Base-by-base conservation (phyloP, 2,113 vertebrate genomes). In the Alligator sinensis region DNA sequence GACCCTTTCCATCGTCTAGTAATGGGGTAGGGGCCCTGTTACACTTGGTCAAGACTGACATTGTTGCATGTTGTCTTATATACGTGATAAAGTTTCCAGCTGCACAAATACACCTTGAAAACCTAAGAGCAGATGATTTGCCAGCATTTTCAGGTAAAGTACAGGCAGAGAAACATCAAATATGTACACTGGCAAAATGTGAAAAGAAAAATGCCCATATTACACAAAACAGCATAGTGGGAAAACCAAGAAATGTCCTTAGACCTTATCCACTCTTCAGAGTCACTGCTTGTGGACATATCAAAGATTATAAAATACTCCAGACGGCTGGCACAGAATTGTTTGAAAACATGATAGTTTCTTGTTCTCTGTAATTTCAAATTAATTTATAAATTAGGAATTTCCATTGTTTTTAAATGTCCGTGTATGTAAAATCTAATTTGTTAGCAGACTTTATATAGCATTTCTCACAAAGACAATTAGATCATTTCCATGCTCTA, bases 401-500 rank as follows among this genome's bases (percentile, higher is more conserved):
- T 81, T 92, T 95, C 94, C 91, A 70, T 38, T 89, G 96, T 75
- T 75, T 85, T 28, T 61, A 95, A 96, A 91, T 87, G 81, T 86
- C 90, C 91, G 81, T 87, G 85, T 47, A 80, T 84, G 83, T 92
- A 94, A 96, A 96, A 92, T 80, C 77, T 77, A 58, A 88, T 91
- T 81, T 77, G 94, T 89, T 95, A 96, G 91, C 87, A 93, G 87
- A 96, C 6, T 54, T 93, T 96, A 94, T 93, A 95, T 13, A 91
- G 88, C 34, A 22, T 92, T 94, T 96, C 95, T 95, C 89, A 93
- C 91, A 82, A 91, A 93, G 88, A 90, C 74, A 34, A 97, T 97
- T 88, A 87, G 89, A 94, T 97, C 82, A 96, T 61, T 96, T 94
- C 86, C 95, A 59, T 92, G 77, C 93, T 95, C 94, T 78, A 16